phyloP scores from a whole-genome alignment of 1,140 invertebrate genomes.

The Drosophila sechellia region DNA sequence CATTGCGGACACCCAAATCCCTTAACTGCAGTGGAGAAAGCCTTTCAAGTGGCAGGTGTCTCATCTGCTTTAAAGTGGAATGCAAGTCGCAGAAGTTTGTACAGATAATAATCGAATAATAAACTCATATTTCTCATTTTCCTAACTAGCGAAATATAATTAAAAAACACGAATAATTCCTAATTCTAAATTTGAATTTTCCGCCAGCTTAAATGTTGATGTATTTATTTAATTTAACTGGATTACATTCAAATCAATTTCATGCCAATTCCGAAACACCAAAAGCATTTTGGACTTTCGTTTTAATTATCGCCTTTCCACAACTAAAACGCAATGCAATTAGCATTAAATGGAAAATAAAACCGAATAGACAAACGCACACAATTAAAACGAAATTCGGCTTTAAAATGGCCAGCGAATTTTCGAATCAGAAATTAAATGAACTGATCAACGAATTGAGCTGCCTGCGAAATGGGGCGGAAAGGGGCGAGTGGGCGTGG shows the following conservation, averaged over 20 bases:
- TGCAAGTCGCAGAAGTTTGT: background rate
- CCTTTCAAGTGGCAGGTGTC: constrained; percentile 19
- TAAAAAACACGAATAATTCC: background rate
- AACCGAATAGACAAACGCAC: constrained; percentile 25
- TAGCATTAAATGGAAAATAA: constrained; percentile 41
- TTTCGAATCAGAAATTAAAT: constrained; percentile 62
- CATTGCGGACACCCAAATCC: constrained; percentile 40
- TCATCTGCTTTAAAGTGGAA: constrained; percentile 17
- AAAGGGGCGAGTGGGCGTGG: background rate
- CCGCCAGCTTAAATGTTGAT: constrained; percentile 6
- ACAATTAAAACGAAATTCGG: constrained; percentile 43
- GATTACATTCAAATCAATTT: constrained; percentile 46
- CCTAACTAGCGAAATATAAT: no score
- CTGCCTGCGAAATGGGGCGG: constrained; percentile 43
- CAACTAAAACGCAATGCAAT: constrained; percentile 50
- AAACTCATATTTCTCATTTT: no score
- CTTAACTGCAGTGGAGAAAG: constrained; percentile 21
- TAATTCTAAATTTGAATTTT: background rate
- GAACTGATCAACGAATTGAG: constrained; percentile 69
- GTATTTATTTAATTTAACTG: constrained; percentile 13
- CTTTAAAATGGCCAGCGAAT: constrained; percentile 49
- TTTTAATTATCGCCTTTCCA: constrained; percentile 34
- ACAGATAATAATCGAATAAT: background rate
- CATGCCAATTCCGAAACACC: constrained; percentile 23
- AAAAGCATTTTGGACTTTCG: constrained; percentile 41